Percentiles rank a stretch among this genome's conserved stretches.
These are phyloP conservation scores for Tympanoctomys barrerae DNA, from an alignment of 2,797 vertebrate species.

Conservation along the genomic window DNA sequence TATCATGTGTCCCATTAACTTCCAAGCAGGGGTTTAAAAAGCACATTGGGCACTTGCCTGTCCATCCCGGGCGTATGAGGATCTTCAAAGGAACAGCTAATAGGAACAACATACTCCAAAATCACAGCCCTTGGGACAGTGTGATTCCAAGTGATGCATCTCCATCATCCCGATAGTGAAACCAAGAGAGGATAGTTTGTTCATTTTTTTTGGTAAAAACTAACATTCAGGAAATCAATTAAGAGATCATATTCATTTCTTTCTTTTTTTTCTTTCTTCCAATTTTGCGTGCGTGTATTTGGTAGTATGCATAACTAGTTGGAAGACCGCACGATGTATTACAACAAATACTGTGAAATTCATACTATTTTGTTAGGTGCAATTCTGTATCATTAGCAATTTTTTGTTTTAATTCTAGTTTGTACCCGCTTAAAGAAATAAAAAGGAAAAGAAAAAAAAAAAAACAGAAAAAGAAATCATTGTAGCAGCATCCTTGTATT, in stretches of 20 bases:
- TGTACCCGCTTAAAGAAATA: too few relatives aligned
- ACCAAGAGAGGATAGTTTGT: not conserved
- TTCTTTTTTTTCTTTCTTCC: too few relatives aligned
- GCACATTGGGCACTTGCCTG: not conserved
- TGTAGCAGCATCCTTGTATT: not conserved
- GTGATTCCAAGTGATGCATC: not conserved
- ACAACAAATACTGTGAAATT: too few relatives aligned
- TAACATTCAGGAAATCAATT: conserved; percentile 4
- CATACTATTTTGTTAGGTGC: too few relatives aligned
- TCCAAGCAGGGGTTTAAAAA: not conserved
- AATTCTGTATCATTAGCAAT: too few relatives aligned
- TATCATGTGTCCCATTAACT: not conserved
- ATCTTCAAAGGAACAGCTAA: not conserved
- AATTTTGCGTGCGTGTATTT: too few relatives aligned
- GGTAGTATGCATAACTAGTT: too few relatives aligned
- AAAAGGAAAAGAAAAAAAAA: too few relatives aligned
- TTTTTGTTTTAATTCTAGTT: too few relatives aligned
- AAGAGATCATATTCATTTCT: not conserved
- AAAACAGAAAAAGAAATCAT: too few relatives aligned
- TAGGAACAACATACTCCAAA: not conserved
- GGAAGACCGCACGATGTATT: too few relatives aligned
- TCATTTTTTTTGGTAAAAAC: not conserved
- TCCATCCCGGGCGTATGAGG: not conserved
- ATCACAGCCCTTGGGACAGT: not conserved
- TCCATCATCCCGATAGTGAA: not conserved